Base-by-base conservation (phyloP, 2,888 invertebrate species). In the Cryptophagus acutangulus region DNA sequence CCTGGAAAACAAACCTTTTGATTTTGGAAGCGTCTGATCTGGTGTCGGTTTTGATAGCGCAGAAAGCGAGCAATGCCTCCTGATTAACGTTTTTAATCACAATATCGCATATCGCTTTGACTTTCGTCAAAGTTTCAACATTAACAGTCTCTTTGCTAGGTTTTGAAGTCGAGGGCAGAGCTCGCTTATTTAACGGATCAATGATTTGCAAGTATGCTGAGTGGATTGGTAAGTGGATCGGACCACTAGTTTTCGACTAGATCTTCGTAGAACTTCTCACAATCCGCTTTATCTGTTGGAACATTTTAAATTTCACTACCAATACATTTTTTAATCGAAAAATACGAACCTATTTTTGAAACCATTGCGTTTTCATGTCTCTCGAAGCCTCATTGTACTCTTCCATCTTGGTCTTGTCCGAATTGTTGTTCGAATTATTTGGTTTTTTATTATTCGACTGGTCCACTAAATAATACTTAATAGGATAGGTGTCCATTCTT, bases 31-130 rank as follows among this genome's bases (percentile, higher is more conserved):
- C 88, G 64, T 94, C 92, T 1, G 78, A 69, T 36, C 89, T 75
- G n/a, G 78, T 78, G 66, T 95, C 93, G 42, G 78, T 79, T 70
- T 93, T 94, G 57, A 87, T 77, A 2, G 94, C 94, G 48, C 85
- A 79, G 64, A 84, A 87, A 0, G 86, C 83, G 17, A 95, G 72
- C 46, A 96, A 67, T 49, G 82, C 80, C 13, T 85, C 82, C 51
- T 82, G 81, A 63, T 93, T 87, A 14, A 92, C 81, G 46, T 79
- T 75, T 5, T 73, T 71, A 36, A 88, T 72, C 12, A 87, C 81
- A 65, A 80, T 69, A 63, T 87, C 72, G 56, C 83, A 74, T 16
- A 85, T 69, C 10, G 73, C 70, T 20, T 82, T 71, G 38, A 86
- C 77, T 59, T 77, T 76, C 56, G 74, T 66, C 18, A 72, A 71